Evolutionary conservation across 2,888 invertebrate species (phyloP), one percentile per base, ranked within the genome.

Genomic region (Acanthacorydalis orientalis): DNA sequence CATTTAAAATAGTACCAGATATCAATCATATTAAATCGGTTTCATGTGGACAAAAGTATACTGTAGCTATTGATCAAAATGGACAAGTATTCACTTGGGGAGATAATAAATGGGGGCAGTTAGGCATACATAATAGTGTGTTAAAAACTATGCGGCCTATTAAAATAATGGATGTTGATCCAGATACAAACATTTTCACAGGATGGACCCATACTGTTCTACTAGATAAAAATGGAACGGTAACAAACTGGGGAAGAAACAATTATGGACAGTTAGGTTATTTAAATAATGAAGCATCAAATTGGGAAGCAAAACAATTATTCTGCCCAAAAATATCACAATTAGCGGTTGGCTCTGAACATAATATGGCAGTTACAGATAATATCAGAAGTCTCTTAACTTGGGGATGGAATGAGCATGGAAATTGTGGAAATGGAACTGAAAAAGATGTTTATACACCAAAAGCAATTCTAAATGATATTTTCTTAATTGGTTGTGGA

Each of bases 361-460:
- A 89, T 59, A 83, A 80, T 41, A 60, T 89, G 53, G 78, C 81
- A 51, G 64, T 84, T 52, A 73, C 75, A 55, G 74, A 77, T 49
- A 78, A 79, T 33, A 23, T 6, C 23, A 23, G 23, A 23, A 69
- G 72, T 44, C 60, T 88, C 7, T 79, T 77, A 59, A 75, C 81
- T 15, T 90, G 89, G 88, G 89, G 89, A 1, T 90, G 89, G 89
- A 89, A 90, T 64, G 89, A 90, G 59, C 89, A 89, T 66, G 84
- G 83, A 37, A 88, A 83, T 61, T 88, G 88, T 57, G 89, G 88
- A 47, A 79, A 76, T 54, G 77, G 76, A 47, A 63, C 64, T 51
- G 64, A 61, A 31, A 59, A 63, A 45, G 64, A 75, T 55, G 63
- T 72, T 35, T 53, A 61, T 43, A 55, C 58, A 50, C 74, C 74